Base-by-base conservation (phyloP, 2,113 vertebrate genomes). In the Panurus biarmicus region DNA sequence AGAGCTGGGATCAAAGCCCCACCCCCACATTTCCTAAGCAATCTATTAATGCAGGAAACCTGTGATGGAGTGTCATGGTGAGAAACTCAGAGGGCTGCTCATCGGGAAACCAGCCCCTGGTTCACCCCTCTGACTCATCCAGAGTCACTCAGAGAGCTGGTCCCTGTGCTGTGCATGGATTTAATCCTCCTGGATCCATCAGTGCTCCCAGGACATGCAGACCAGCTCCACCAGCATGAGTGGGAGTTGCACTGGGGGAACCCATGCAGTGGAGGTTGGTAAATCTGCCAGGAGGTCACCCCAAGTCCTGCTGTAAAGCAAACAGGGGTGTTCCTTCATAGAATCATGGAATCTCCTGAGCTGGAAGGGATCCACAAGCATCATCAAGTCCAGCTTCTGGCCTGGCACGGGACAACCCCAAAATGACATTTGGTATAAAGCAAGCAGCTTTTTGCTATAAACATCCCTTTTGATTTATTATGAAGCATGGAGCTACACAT, bases 401-500 rank as follows among this genome's bases (percentile, higher is more conserved):
- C 18, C 44, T 22, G 31, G 40, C 13, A 72, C 25, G 28, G 44
- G 22, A 33, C 58, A 51, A 19, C 24, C 21, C 62, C 25, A 19
- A 69, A 61, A 40, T 22, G 11, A 9, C 29, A 35, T 51, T 80
- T 66, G 74, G 35, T 67, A 33, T 33, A 79, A 79, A 89, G n/a
- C 42, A 58, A 28, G 51, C 38, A 35, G 73, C 26, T 47, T 44
- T 87, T 45, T 40, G 22, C 51, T 36, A 2, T 61, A 71, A 31
- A 48, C 6, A 31, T 12, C 75, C 18, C 40, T 45, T 57, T 10
- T 64, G 17, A 19, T 38, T 79, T 51, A 11, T 54, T 33, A 4
- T 3, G 53, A 12, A 58, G 22, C 0, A 0, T 18, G 51, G 72
- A 83, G 42, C n/a, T 83, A 1, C 57, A 42, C 0, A 0, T 2